A percentile compares a stretch with the other conserved stretches of the same genome.
Evolutionary conservation across 2,797 vertebrate genomes (phyloP).

Genomic region (Cuculus canorus): DNA sequence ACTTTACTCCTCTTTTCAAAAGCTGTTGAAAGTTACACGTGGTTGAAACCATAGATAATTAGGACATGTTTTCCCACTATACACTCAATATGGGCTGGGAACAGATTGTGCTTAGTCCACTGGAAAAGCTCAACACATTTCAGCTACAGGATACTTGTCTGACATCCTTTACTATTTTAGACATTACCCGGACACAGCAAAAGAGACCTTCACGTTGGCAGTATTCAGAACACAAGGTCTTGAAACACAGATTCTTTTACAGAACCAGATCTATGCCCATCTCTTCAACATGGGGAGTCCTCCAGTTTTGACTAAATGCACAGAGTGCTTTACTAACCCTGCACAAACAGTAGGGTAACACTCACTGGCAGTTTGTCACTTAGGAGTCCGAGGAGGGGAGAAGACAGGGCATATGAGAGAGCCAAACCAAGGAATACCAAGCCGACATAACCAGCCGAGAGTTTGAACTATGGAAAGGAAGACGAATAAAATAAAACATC

Average conservation of each 20-base stretch:
- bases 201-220: not conserved
- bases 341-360: not conserved
- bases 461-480: constrained; percentile 78
- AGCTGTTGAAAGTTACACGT: not conserved
- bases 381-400: constrained; percentile 87
- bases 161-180: not conserved
- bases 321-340: not conserved
- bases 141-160: not conserved
- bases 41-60: not conserved
- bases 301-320: not conserved
- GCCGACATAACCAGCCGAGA: constrained; percentile 87
- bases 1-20: not conserved
- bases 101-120: not conserved
- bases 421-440: constrained; percentile 91
- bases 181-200: not conserved
- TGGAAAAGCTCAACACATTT: not conserved
- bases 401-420: constrained; percentile 86
- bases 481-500: not conserved
- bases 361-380: constrained; percentile 91
- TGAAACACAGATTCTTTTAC: not conserved
- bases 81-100: not conserved
- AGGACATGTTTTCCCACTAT: not conserved
- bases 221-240: not conserved
- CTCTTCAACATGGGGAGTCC: not conserved
- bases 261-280: not conserved